phyloP scores from a whole-genome alignment of 2,113 vertebrate species.

The Daubentonia madagascariensis region DNA sequence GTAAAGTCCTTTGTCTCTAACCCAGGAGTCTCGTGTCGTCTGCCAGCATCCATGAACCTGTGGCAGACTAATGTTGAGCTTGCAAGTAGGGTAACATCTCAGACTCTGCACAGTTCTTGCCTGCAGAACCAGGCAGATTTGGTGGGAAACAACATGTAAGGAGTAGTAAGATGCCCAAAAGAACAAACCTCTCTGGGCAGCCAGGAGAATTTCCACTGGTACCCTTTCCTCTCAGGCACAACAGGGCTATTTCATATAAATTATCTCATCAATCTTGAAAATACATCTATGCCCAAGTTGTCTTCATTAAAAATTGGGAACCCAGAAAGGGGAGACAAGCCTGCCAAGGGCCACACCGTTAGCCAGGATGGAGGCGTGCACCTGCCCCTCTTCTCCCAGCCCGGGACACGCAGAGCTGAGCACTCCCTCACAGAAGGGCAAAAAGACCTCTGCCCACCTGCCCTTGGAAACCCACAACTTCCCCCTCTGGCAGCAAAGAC shows the following conservation, averaged over 20 bases:
- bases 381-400: not conserved
- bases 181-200: not conserved
- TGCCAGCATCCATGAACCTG: too few species aligned
- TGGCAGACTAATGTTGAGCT: not conserved
- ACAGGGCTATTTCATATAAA: not conserved
- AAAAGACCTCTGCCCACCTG: not conserved
- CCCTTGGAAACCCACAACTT: not conserved
- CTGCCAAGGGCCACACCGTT: rapidly evolving
- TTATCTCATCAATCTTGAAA: not conserved
- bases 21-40: not conserved
- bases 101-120: not conserved
- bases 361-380: rapidly evolving
- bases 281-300: rapidly evolving
- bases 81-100: not conserved
- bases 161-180: not conserved
- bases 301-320: not conserved
- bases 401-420: rapidly evolving
- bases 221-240: not conserved
- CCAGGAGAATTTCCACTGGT: not conserved
- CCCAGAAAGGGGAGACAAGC: not conserved
- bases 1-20: not conserved
- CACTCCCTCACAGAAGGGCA: rapidly evolving
- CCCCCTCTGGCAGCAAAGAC: not conserved
- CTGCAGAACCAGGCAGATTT: not conserved
- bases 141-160: not conserved